A percentile compares a stretch with the other conserved stretches of the same genome.
These are phyloP conservation scores for Gerris lacustris DNA, from an alignment of 2,888 invertebrate species.

Conservation along the genomic window DNA sequence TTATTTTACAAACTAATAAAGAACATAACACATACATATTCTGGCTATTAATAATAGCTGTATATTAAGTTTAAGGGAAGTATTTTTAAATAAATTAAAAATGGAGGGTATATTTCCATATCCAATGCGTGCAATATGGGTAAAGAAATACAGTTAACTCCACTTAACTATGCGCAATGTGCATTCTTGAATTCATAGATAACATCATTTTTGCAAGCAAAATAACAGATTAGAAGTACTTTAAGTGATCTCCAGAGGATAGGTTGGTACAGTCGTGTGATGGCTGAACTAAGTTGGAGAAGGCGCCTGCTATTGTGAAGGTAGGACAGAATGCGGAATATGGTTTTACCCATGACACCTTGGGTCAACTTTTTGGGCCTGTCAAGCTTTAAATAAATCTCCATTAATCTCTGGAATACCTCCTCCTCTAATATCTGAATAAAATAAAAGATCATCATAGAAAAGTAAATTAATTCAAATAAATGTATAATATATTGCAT, in stretches of 20 bases:
- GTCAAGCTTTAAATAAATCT: neutral
- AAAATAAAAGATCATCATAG: neutral
- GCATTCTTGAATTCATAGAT: too few relatives aligned
- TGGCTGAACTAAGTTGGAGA: constrained; percentile 28
- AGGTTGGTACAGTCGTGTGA: constrained; percentile 30
- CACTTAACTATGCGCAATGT: too few relatives aligned
- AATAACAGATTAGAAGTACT: constrained; percentile 21
- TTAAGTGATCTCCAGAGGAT: constrained; percentile 30
- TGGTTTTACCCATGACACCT: constrained; percentile 20
- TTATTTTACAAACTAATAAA: too few relatives aligned
- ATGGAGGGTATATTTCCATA: too few relatives aligned
- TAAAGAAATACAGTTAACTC: too few relatives aligned
- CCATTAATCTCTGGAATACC: neutral
- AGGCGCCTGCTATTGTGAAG: constrained; percentile 26
- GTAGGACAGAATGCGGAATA: constrained; percentile 27
- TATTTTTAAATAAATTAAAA: too few relatives aligned
- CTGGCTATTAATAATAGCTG: too few relatives aligned
- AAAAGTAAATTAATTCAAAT: neutral
- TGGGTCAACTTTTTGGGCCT: neutral
- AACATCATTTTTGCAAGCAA: too few relatives aligned
- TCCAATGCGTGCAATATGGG: too few relatives aligned
- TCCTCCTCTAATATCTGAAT: neutral
- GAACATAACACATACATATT: too few relatives aligned
- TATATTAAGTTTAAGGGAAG: too few relatives aligned
- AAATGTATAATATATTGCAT: too few relatives aligned